Evolutionary conservation across 2,113 vertebrate species (phyloP).

Genomic region (Erythrolamprus reginae): DNA sequence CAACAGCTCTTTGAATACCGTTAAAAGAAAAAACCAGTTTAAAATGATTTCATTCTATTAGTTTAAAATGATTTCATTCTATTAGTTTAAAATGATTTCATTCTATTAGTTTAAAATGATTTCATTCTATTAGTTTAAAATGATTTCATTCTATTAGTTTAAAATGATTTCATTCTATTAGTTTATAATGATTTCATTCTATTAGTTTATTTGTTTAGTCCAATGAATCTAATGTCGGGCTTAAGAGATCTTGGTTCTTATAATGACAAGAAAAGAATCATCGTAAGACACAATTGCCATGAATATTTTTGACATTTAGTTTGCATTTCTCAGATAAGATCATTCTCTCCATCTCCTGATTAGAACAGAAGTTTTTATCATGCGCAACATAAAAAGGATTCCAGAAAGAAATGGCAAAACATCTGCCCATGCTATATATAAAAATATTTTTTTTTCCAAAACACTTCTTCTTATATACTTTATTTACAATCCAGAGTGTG

Average conservation of each 20-base stretch:
- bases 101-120: neutral
- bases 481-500: neutral
- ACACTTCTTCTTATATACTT: neutral
- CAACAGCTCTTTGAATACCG: neutral
- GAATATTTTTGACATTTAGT: neutral
- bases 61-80: neutral
- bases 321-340: neutral
- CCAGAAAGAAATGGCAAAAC: neutral
- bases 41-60: neutral
- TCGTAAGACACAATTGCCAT: constrained; percentile 1
- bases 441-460: neutral
- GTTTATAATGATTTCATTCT: neutral
- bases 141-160: neutral
- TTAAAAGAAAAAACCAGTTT: neutral
- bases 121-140: neutral
- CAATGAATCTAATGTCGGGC: neutral
- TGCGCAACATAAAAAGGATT: neutral
- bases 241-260: neutral
- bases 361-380: neutral
- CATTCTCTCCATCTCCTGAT: neutral
- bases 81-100: neutral
- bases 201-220: neutral
- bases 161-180: neutral
- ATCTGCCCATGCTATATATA: neutral
- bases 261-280: neutral